Evolutionary conservation across 2,113 vertebrate species (phyloP), one percentile per base, ranked within the genome.

Genomic region (Merops nubicus): DNA sequence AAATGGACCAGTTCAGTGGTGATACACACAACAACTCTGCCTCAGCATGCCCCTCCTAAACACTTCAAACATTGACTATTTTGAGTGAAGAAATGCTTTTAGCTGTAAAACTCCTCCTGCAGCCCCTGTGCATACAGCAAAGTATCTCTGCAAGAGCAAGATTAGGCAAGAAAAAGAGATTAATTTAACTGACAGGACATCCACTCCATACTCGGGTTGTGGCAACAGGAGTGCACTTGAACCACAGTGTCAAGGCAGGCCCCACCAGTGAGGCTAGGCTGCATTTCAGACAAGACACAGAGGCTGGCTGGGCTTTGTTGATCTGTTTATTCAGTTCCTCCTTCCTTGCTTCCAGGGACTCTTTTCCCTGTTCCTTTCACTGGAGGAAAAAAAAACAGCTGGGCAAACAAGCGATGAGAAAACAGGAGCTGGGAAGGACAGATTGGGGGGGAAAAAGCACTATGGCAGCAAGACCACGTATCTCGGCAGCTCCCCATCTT

Each of bases 401-500:
- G 10, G 15, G 33, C n/a, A 85, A 76, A 92, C 8, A 48, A 67
- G 47, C 22, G 75, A 29, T 3, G 15, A 75, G n/a, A 53, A 73
- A 51, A 73, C 17, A 77, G 26, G 12, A 59, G 13, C 31, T 75
- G 29, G 20, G 50, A 87, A 69, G 16, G 29, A 74, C 14, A 45
- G 8, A 50, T 8, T 14, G 33, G 6, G 12, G 2, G 1, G 23
- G 23, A 33, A 50, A 33, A 19, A 26, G 2, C 33, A 74, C 25
- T 54, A 28, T 0, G 3, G 51, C 42, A 67, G 40, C 23, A 75
- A 85, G 15, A 47, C 22, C 33, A 56, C 1, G 0, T 31, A 84
- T 18, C 38, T 79, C 62, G 75, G 56, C 15, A 82, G 21, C 6
- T 88, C 9, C 19, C 12, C 26, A 18, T 26, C 38, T 75, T n/a